These are phyloP conservation scores for Torymus auratus DNA, from an alignment of 2,888 invertebrate genomes.

Conservation along the genomic window DNA sequence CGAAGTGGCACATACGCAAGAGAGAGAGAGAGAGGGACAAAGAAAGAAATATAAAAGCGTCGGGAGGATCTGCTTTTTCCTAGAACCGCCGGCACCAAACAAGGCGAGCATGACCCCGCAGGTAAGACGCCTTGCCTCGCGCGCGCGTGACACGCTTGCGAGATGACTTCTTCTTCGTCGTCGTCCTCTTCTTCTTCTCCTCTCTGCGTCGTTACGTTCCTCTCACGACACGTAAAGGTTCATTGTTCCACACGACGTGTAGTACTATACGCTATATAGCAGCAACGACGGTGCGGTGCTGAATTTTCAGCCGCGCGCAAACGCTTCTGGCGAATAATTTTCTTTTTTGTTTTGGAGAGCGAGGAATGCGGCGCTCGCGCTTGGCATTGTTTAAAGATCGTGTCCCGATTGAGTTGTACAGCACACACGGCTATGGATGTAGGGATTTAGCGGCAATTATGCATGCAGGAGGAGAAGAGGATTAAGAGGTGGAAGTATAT, in stretches of 20 bases:
- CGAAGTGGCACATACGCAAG: not conserved
- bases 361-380: no score
- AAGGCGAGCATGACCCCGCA: conserved; percentile 30
- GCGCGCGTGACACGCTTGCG: conserved; percentile 45
- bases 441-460: no score
- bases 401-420: no score
- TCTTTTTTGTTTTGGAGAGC: no score
- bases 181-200: not conserved
- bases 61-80: conserved; percentile 25
- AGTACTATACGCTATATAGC: no score
- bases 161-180: conserved; percentile 38
- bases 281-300: no score
- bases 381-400: no score
- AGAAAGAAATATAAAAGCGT: not conserved
- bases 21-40: not conserved
- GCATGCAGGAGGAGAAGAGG: no score
- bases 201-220: not conserved
- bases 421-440: no score
- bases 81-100: conserved; percentile 39
- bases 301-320: not conserved
- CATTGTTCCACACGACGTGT: conserved; percentile 5
- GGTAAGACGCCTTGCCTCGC: conserved; percentile 35
- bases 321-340: no score
- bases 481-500: no score
- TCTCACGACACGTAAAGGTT: not conserved